A percentile compares a stretch with the other conserved stretches of the same genome.
Conservation (phyloP, 2,888 invertebrate species). For the Eupeodes luniger region DNA sequence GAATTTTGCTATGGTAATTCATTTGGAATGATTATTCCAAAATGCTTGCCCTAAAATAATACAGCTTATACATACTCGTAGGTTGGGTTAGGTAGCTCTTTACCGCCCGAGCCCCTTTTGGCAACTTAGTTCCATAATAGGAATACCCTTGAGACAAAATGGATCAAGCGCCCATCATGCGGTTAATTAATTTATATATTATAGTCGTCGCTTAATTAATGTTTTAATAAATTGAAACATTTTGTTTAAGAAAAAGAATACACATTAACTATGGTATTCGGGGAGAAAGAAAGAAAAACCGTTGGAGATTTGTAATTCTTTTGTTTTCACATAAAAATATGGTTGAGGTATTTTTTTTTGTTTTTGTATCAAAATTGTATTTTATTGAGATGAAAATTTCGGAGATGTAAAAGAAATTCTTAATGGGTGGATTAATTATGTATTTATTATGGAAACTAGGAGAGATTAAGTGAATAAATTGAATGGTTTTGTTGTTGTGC, state of each 20-base stretch:
- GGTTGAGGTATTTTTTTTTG: background rate
- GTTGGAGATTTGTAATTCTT: conserved; percentile 1
- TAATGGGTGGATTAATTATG: conserved; percentile 9
- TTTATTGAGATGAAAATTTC: background rate
- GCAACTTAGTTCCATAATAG: conserved; percentile 17
- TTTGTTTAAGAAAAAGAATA: background rate
- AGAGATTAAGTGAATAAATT: background rate
- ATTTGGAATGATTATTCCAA: background rate
- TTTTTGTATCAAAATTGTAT: background rate
- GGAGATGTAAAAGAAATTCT: background rate
- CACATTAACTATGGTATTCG: background rate
- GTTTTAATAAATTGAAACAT: conserved; percentile 11
- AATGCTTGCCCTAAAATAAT: background rate
- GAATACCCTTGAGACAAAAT: conserved; percentile 28
- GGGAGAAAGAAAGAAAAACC: background rate
- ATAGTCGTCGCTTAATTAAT: conserved; percentile 2
- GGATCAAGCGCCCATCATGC: conserved; percentile 34
- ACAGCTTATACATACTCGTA: no score
- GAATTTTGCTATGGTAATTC: conserved; percentile 13
- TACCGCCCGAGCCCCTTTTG: background rate
- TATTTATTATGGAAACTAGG: background rate
- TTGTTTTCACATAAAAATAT: background rate
- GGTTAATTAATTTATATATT: conserved; percentile 36
- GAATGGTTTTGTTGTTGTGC: no score
- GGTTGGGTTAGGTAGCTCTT: no score